Base-by-base conservation (phyloP, 1,140 invertebrate species). In the Metopolophium dirhodum region DNA sequence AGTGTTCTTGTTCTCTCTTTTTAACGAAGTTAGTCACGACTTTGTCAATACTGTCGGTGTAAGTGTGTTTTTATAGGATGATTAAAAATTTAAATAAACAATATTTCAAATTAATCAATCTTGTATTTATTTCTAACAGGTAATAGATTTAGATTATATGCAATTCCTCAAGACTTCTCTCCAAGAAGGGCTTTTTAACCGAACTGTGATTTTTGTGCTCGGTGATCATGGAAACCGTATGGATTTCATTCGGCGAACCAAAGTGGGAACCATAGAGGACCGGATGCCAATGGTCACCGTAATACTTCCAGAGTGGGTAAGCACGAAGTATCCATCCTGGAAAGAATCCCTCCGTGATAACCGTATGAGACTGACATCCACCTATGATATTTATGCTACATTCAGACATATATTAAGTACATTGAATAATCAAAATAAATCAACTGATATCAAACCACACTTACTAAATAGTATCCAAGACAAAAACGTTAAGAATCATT, bases 281-380 rank as follows among this genome's bases (percentile, higher is more conserved):
- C 95, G 97, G 94, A 95, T 97, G 61, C 97, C 97, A 3, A 96
- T 97, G 94, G 95, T 97, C 57, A 97, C 96, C 94, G 49, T 97
- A 0, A 94, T 96, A 9, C 94, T 97, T 22, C 97, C 97, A 0
- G 94, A 95, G 68, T 96, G 96, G 96, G 97, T 97, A 95, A 95
- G 94, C 77, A 93, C 94, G 30, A 95, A 95, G 93, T 96, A 96
- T 94, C 95, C 96, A 0, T 82, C 94, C 1, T 95, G 96, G 8
- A 94, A 95, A 89, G 93, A 95, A 0, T 97, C 96, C 94, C 93
- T 97, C 1, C 94, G 94, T 7, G 94, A 88, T 2, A 97, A 97
- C 92, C 94, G 95, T 0, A 95, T 95, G 8, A 95, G 96, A 87
- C 94, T 97, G 8, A 96, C 96, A 0, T 96, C 96, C 0, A 96